Base-by-base conservation (phyloP, 2,113 vertebrate genomes). In the Sinocyclocheilus grahami region DNA sequence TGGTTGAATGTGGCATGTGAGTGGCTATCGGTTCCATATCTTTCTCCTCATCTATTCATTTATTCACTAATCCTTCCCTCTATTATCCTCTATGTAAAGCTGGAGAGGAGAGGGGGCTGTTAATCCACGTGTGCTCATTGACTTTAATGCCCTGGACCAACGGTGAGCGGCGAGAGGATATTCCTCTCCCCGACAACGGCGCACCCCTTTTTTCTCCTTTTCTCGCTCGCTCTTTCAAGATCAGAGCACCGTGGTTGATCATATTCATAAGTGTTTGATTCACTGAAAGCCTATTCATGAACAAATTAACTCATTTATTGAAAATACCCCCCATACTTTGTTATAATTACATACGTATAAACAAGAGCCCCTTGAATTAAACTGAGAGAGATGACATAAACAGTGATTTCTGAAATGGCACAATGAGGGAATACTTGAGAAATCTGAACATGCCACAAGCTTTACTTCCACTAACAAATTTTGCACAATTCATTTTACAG, bases 21-120 rank as follows among this genome's bases (percentile, higher is more conserved):
- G 82, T 72, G 87, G 81, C 80, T 88, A 88, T 88, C 81, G 72
- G 87, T 39, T 39, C 51, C 85, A 80, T 86, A 88, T 88, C 87
- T 79, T 69, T 88, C 85, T 82, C 72, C 83, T 86, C 85, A 86
- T 88, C 77, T 86, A 88, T 88, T 88, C 81, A 86, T 83, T 78
- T 84, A 88, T 88, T 86, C 87, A 72, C 46, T 86, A 86, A 88
- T 74, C 75, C 67, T 80, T 77, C 60, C 85, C 85, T 88, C 87
- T 55, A 88, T 84, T 86, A 83, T 75, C 76, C 85, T 86, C 76
- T 67, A 75, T 58, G 85, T 82, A 86, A 86, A 84, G 81, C 81
- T 78, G 48, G 6, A 84, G 65, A 86, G 46, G n/a, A 79, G 63
- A 78, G n/a, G 62, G 51, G 51, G 58, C 46, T 75, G 81, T 83